Conservation (phyloP, 2,797 vertebrate species). For the Ispidina picta region DNA sequence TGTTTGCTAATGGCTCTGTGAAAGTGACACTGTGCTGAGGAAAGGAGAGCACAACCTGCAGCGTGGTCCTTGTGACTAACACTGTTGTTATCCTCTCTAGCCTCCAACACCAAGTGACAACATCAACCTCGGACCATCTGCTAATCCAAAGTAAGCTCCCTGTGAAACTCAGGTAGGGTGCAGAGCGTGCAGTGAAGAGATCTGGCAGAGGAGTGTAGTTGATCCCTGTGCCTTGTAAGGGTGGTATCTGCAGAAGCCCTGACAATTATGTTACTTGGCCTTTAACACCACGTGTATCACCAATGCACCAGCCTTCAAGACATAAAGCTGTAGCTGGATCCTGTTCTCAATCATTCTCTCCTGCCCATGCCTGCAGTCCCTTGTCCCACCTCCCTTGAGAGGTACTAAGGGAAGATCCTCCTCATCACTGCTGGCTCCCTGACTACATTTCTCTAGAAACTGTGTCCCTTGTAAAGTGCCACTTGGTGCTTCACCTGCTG, state of each 20-base stretch:
- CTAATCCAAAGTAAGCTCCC: constrained; percentile 93
- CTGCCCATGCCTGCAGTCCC: fast-evolving
- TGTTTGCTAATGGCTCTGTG: not conserved
- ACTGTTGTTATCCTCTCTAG: constrained; percentile 59
- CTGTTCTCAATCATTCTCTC: not conserved
- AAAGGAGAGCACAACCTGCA: not conserved
- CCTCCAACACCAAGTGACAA: constrained; percentile 77
- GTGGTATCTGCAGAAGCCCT: not conserved
- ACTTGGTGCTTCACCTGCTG: not conserved
- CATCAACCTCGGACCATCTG: constrained; percentile 95
- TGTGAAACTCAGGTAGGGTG: constrained; percentile 3
- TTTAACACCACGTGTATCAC: not conserved
- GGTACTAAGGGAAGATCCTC: not conserved
- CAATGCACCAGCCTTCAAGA: not conserved
- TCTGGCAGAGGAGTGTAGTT: not conserved
- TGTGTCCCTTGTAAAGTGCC: not conserved
- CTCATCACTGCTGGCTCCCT: not conserved
- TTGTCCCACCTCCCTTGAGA: not conserved
- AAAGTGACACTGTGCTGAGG: not conserved
- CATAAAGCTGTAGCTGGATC: not conserved
- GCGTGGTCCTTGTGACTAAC: not conserved
- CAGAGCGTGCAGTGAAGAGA: not conserved
- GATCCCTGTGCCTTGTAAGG: not conserved
- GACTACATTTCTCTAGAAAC: not conserved
- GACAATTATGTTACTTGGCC: not conserved